Conservation (phyloP, 2,797 vertebrate species). For the Pelobates cultripes region DNA sequence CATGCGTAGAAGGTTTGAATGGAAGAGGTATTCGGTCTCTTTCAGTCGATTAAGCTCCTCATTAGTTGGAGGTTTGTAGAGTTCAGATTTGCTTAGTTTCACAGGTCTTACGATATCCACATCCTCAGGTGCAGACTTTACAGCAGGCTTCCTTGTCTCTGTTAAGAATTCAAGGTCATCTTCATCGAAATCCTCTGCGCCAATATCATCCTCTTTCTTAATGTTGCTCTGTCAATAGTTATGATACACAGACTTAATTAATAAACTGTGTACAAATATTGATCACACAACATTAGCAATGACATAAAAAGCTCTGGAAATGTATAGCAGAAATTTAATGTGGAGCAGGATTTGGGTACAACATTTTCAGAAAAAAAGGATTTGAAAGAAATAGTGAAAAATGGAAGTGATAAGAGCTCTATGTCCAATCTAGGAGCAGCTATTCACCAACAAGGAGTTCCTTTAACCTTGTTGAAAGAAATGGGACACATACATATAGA, state of each 20-base stretch:
- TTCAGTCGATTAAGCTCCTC: conserved; percentile 91
- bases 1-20: conserved; percentile 92
- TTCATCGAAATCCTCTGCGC: not conserved
- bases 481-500: too few relatives aligned
- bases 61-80: conserved; percentile 88
- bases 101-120: conserved; percentile 70
- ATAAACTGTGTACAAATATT: not conserved
- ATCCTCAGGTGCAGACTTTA: conserved; percentile 14
- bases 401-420: too few relatives aligned
- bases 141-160: conserved; percentile 21
- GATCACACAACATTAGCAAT: not conserved
- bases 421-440: too few relatives aligned
- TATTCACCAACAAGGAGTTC: too few relatives aligned
- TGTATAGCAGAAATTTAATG: too few relatives aligned
- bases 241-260: not conserved
- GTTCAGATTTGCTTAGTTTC: conserved; percentile 82
- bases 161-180: conserved; percentile 11
- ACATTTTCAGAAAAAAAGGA: too few relatives aligned
- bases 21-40: conserved; percentile 92
- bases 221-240: not conserved
- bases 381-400: too few relatives aligned
- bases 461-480: too few relatives aligned
- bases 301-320: not conserved
- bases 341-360: too few relatives aligned
- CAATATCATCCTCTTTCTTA: not conserved